Evolutionary conservation across 2,113 vertebrate species (phyloP).

Genomic region (Rostratula benghalensis): DNA sequence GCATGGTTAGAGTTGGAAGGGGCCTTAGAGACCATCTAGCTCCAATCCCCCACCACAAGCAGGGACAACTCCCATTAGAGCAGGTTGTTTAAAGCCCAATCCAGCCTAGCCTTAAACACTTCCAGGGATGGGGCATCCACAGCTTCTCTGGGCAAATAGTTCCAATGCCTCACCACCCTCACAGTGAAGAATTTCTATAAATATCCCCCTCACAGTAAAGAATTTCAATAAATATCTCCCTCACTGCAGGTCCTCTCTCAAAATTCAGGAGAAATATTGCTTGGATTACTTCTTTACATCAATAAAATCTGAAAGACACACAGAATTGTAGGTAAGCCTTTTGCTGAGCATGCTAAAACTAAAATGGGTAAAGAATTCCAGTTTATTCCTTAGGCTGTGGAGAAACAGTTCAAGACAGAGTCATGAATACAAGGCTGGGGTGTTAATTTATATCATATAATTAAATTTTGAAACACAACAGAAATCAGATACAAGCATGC

Average conservation of each 20-base stretch:
- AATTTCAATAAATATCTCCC: neutral
- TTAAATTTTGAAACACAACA: slow-evolving; percentile 17
- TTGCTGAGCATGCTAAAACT: neutral
- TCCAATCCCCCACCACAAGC: too few relatives aligned
- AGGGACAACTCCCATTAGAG: too few relatives aligned
- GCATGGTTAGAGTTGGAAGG: too few relatives aligned
- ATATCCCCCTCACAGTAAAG: too few relatives aligned
- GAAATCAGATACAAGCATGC: slow-evolving; percentile 18
- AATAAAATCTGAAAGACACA: neutral
- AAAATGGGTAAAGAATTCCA: neutral
- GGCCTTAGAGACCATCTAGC: too few relatives aligned
- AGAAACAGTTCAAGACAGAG: slow-evolving; percentile 18
- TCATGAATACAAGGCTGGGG: neutral
- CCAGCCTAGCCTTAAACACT: too few relatives aligned
- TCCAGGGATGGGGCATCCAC: too few relatives aligned
- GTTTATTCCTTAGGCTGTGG: neutral
- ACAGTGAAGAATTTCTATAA: too few relatives aligned
- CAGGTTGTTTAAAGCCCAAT: too few relatives aligned
- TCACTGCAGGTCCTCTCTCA: neutral
- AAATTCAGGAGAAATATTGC: neutral
- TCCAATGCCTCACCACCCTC: too few relatives aligned
- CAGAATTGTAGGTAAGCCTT: neutral
- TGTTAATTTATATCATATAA: neutral
- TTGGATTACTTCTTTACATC: neutral
- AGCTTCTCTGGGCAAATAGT: too few relatives aligned